Evolutionary conservation across 2,888 invertebrate species (phyloP), one percentile per base, ranked within the genome.

Genomic region (Plagodis pulveraria): DNA sequence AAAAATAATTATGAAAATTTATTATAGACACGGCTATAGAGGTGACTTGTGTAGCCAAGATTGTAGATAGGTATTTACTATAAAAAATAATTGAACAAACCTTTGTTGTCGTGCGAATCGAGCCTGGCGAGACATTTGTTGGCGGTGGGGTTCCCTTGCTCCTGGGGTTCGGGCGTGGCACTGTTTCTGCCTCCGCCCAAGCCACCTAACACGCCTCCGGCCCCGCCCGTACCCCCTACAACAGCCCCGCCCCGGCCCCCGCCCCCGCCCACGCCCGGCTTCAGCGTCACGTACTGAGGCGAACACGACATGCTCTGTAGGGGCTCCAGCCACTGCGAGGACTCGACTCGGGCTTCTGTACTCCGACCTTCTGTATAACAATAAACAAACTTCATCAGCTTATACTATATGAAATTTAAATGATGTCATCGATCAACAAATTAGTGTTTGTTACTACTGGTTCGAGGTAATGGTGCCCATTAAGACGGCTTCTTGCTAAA

Each of bases 271-370:
- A 63, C 64, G 60, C 65, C 68, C 68, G 70, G 82, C 62, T 84
- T 85, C 79, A 94, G 88, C 57, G 91, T 78, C 57, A 94, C 93
- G 77, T 94, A 94, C 72, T 93, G 93, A 54, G 90, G 89, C 10
- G 86, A 85, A 49, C 78, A 77, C 38, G 83, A 76, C 59, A 77
- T 70, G 9, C 63, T 66, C 56, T 63, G 55, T 63, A 55, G 53
- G 46, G 2, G 45, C 53, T 36, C 50, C 62, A 60, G 0, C 93
- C 72, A 93, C 93, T 71, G 93, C 91, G 56, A 87, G 5, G 12
- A 34, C 6, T 22, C 38, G 63, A 69, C 55, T 63, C 56, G 50
- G 50, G 0, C 50, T 5, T 7, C 42, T 50, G 33, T 34, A 50
- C 50, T 22, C 22, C 22, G 22, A 22, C 22, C 22, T 22, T 22